Base-by-base conservation (phyloP, 2,113 vertebrate genomes). In the Thalassarche chlororhynchos region DNA sequence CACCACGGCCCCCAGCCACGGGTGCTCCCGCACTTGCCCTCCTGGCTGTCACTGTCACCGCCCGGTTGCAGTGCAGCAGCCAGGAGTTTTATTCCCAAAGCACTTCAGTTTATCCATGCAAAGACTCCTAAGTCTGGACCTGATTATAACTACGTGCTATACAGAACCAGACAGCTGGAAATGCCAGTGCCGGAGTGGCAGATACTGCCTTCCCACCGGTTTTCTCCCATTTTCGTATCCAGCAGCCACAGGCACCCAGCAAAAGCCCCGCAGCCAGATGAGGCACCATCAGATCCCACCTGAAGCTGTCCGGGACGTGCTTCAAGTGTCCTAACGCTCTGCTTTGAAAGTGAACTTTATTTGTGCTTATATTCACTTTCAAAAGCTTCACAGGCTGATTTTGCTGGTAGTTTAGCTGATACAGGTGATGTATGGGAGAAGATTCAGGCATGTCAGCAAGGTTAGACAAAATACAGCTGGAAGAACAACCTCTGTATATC, bases 161-260 rank as follows among this genome's bases (percentile, higher is more conserved):
- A 11, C 2, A 14, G 21, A 19, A 0, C 10, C 80, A 28, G 75
- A 4, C 25, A 5, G 5, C 40, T 49, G 85, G 84, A 6, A 29
- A 14, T 1, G 8, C 10, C 36, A 8, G 40, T 0, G 12, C 28
- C 7, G 13, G 34, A 12, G 55, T 3, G 31, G 42, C 58, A 46
- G 24, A 0, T 18, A 7, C 0, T 28, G 2, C 58, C n/a, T 60
- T 23, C 32, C 70, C 38, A 6, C 14, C 0, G 0, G 0, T 32
- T 74, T 24, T 28, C 40, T 34, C 31, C 20, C 24, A 8, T 5
- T n/a, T 70, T 9, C 5, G 1, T 32, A 38, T 3, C 36, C 6
- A 1, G 7, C 24, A 32, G 70, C 20, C 23, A 4, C 2, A 0
- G 34, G 25, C 16, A 54, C 14, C 52, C 38, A 21, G 34, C 31